Base-by-base conservation (phyloP, 2,113 vertebrate genomes). In the Chaetorhynchus papuensis region DNA sequence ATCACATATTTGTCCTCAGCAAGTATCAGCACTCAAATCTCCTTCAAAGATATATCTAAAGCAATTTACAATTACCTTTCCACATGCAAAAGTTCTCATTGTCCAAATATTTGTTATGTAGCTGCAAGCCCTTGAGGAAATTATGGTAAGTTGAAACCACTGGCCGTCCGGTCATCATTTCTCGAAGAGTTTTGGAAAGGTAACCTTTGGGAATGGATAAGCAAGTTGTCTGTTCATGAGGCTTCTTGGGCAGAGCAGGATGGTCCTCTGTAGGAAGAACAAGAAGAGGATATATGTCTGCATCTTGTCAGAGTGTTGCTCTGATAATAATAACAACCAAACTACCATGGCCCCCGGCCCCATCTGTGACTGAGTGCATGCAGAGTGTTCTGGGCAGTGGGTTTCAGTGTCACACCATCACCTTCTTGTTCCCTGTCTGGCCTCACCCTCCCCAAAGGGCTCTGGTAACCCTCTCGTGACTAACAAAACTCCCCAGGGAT, bases 61-160 rank as follows among this genome's bases (percentile, higher is more conserved):
- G 6, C 3, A 37, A 89, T 37, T 56, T 33, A 39, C 31, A 52
- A 9, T 80, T 96, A 97, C 97, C 97, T 96, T 97, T 97, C 97
- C 97, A 97, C 63, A 59, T 93, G 65, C 83, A 95, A 90, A 97
- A 97, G 3, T 2, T 75, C 35, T 96, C 90, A 49, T 96, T 92
- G 53, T 96, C 83, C 52, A 92, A 86, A n/a, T 97, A 97, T 15
- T 95, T 86, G 59, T 96, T 81, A 71, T 97, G 93, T 5, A 97
- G 42, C 56, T 97, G 97, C 65, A 97, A 82, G 28, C 97, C 97
- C 57, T 93, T 97, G 69, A 96, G 93, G 61, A 97, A 97, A 81
- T 97, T 96, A 35, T 59, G 68, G 45, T 91, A 97, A 31, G 91
- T 91, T 37, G 96, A 93, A 89, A 97, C 87, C 28, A 93, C 94